phyloP scores from a whole-genome alignment of 2,797 vertebrate species.

The Anas acuta region DNA sequence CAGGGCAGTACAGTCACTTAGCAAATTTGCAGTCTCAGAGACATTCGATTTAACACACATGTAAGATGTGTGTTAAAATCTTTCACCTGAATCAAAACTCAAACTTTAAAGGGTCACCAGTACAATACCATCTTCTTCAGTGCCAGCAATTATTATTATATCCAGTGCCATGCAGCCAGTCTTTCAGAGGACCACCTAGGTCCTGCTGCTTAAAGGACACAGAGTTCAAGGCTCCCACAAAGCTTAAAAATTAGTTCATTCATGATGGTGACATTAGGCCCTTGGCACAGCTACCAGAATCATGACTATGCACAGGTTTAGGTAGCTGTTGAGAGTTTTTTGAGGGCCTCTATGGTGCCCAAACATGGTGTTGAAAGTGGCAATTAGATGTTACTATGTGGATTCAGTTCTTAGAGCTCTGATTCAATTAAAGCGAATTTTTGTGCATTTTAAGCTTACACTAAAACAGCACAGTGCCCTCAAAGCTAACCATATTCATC shows the following conservation, averaged over 20 bases:
- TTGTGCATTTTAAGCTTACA: not conserved
- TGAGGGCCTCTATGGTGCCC: not conserved
- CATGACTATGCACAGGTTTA: not conserved
- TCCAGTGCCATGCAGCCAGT: not conserved
- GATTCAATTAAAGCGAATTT: not conserved
- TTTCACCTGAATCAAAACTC: not conserved
- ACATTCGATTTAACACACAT: not conserved
- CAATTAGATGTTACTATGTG: not conserved
- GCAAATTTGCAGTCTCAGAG: too few relatives aligned
- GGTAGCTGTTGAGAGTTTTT: not conserved
- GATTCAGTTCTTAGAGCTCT: not conserved
- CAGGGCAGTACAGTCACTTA: not conserved
- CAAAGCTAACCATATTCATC: not conserved
- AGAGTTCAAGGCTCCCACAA: not conserved
- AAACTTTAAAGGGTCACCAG: not conserved
- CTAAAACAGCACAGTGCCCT: not conserved
- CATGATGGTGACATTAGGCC: not conserved
- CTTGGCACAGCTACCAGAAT: not conserved
- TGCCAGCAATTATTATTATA: accelerated
- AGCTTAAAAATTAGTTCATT: not conserved
- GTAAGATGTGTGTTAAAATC: not conserved
- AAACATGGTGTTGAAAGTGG: not conserved
- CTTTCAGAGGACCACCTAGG: not conserved
- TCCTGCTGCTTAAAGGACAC: not conserved
- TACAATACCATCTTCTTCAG: not conserved